Conservation (phyloP, 53 echinoderm and acorn worm species). For the Luidia sarsii region DNA sequence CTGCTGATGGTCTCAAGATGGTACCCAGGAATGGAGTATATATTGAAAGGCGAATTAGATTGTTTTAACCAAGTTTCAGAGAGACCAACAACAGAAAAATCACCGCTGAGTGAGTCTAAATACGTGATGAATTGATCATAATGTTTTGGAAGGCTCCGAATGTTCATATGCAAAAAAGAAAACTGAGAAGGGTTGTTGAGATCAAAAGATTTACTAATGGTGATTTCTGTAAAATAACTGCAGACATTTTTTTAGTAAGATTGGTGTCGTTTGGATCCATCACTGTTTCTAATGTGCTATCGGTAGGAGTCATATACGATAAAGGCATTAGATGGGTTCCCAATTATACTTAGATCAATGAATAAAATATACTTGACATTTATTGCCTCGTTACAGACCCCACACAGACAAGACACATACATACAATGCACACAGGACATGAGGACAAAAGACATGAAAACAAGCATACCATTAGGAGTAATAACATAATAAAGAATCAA, state of each 20-base stretch:
- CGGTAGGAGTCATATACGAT: no score
- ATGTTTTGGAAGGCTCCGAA: slow-evolving; percentile 4
- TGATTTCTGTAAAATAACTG: not conserved
- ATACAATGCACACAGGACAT: no score
- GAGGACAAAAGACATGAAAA: no score
- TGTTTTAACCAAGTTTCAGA: slow-evolving; percentile 13
- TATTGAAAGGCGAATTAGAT: slow-evolving; percentile 11
- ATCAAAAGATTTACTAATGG: not conserved
- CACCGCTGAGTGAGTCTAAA: not conserved
- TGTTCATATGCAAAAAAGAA: not conserved
- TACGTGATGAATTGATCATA: not conserved
- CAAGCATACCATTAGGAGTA: no score
- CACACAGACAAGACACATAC: no score
- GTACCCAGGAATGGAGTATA: slow-evolving; percentile 5
- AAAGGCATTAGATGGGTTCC: no score
- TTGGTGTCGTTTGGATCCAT: not conserved
- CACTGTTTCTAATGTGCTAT: no score
- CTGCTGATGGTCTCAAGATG: slow-evolving; percentile 14
- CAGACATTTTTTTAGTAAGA: not conserved
- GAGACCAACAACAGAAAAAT: slow-evolving; percentile 22
- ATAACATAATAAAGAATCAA: no score
- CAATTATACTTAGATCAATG: no score
- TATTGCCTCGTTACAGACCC: no score
- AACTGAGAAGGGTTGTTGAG: not conserved
- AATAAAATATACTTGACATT: no score